Percentiles rank a stretch among this genome's conserved stretches.
Evolutionary conservation across 2,113 vertebrate species (phyloP).

Genomic region (pig (Sus scrofa)): T2T-Sscrofa CM000829.6:16417001-16417500

Average conservation of each 20-base stretch:
- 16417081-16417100: rapidly evolving
- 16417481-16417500: neutral
- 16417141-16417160: rapidly evolving
- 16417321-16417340: neutral
- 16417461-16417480: neutral
- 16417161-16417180: rapidly evolving
- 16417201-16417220: neutral
- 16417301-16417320: neutral
- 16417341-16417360: neutral
- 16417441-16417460: neutral
- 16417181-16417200: rapidly evolving
- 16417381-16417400: neutral
- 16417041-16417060: rapidly evolving
- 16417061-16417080: neutral
- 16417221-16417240: neutral
- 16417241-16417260: neutral
- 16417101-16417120: neutral
- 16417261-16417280: neutral
- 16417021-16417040: neutral
- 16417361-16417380: neutral
- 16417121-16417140: rapidly evolving
- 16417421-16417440: too few species aligned
- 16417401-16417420: neutral
- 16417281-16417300: neutral
- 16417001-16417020: rapidly evolving